These are phyloP conservation scores for Metopia argyrocephala DNA, from an alignment of 2,888 invertebrate species.

Conservation along the genomic window DNA sequence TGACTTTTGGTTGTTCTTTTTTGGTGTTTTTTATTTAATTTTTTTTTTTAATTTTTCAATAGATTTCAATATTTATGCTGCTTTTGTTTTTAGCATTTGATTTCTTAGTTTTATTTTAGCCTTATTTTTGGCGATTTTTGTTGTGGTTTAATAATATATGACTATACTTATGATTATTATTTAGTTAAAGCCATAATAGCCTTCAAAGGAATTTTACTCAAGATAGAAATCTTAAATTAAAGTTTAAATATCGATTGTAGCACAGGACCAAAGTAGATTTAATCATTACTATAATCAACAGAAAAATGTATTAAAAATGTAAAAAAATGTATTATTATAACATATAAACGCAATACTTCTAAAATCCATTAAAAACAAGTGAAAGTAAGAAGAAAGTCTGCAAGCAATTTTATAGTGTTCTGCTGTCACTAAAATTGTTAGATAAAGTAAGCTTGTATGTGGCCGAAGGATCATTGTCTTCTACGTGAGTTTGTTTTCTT, in stretches of 20 bases:
- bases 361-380: too few relatives aligned
- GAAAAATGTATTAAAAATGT: background rate
- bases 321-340: background rate
- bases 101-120: background rate
- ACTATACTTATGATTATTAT: conserved; percentile 57
- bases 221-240: conserved; percentile 37
- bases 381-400: too few relatives aligned
- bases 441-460: too few relatives aligned
- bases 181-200: conserved; percentile 56
- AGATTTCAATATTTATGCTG: conserved; percentile 45
- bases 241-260: conserved; percentile 28
- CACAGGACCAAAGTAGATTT: background rate
- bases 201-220: conserved; percentile 57
- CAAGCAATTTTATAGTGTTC: too few relatives aligned
- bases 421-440: too few relatives aligned
- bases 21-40: conserved; percentile 37
- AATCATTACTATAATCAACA: conserved; percentile 27
- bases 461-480: too few relatives aligned
- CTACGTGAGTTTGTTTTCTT: too few relatives aligned
- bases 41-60: too few relatives aligned
- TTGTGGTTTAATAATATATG: conserved; percentile 48
- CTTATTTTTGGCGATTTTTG: conserved; percentile 15
- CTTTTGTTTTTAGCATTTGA: conserved; percentile 7
- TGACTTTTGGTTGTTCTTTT: conserved; percentile 49
- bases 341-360: background rate